phyloP scores from a whole-genome alignment of 2,888 invertebrate genomes.

The Labia minor region DNA sequence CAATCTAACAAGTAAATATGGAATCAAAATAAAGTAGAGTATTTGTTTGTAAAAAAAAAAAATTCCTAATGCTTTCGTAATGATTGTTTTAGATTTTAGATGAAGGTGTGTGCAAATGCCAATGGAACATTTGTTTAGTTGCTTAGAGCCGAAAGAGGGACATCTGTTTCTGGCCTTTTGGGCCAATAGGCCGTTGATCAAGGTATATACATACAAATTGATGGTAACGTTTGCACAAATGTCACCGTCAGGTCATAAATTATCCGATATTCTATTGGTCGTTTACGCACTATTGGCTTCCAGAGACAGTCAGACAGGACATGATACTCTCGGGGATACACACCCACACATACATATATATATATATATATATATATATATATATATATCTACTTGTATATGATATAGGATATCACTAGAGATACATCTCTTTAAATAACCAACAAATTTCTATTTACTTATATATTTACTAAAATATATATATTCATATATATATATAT shows the following conservation, averaged over 20 bases:
- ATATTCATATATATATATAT: too few species aligned
- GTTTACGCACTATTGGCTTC: constrained; percentile 8
- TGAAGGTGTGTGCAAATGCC: neutral
- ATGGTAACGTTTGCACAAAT: neutral
- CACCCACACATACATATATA: too few species aligned
- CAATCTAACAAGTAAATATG: too few species aligned
- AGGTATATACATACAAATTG: neutral
- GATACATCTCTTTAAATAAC: too few species aligned
- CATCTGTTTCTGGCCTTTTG: constrained; percentile 6
- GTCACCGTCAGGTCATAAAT: neutral
- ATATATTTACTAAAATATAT: too few species aligned
- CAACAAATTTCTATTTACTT: too few species aligned
- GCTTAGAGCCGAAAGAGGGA: neutral
- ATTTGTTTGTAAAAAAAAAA: too few species aligned
- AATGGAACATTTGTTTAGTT: neutral
- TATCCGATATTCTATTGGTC: neutral
- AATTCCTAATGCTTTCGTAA: neutral
- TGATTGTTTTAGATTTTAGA: neutral
- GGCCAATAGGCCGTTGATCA: constrained; percentile 1
- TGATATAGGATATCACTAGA: too few species aligned
- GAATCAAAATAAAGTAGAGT: too few species aligned
- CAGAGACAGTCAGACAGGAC: neutral
- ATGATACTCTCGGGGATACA: neutral
- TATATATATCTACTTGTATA: too few species aligned
- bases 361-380: too few species aligned